Evolutionary conservation across 37 sponge, comb jelly and placozoan genomes (phyloP).

Genomic region (Mnemiopsis leidyi): DNA sequence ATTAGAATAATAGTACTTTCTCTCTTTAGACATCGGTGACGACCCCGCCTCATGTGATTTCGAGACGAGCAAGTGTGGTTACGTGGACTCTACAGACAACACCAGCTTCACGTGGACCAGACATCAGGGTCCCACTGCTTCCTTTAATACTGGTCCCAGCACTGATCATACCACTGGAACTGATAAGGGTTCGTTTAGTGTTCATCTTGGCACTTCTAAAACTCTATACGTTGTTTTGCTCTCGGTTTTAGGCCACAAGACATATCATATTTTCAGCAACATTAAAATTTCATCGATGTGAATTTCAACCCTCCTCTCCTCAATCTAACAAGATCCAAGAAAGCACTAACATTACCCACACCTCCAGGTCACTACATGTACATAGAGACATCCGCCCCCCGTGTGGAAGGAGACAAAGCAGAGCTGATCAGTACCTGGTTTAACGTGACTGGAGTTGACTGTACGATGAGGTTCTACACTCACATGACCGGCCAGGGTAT

Average conservation of each 20-base stretch:
- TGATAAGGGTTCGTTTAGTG: slow-evolving; percentile 25
- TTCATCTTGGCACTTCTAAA: too few relatives aligned
- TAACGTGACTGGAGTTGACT: slow-evolving; percentile 41
- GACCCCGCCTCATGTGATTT: slow-evolving; percentile 62
- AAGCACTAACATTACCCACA: background rate
- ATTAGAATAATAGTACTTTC: background rate
- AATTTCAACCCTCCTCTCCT: too few relatives aligned
- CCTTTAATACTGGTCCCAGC: slow-evolving; percentile 68
- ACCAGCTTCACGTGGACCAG: slow-evolving; percentile 67
- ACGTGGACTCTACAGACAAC: slow-evolving; percentile 46
- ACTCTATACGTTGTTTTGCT: too few relatives aligned
- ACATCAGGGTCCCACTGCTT: slow-evolving; percentile 64
- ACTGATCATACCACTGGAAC: slow-evolving; percentile 67
- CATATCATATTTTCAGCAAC: too few relatives aligned
- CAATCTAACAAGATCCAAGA: too few relatives aligned
- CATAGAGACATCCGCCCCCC: slow-evolving; percentile 63
- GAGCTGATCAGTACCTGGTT: slow-evolving; percentile 59
- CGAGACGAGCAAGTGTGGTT: slow-evolving; percentile 65
- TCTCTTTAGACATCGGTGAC: slow-evolving; percentile 37
- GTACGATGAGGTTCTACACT: slow-evolving; percentile 55
- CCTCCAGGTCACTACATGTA: slow-evolving; percentile 66
- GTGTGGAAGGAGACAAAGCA: slow-evolving; percentile 53
- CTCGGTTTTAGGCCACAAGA: too few relatives aligned
- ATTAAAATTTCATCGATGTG: too few relatives aligned
- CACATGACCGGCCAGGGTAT: slow-evolving; percentile 63